Percentiles rank a stretch among this genome's conserved stretches.
Evolutionary conservation across 2,888 invertebrate species (phyloP).

Genomic region (Troglohyphantes excavatus): DNA sequence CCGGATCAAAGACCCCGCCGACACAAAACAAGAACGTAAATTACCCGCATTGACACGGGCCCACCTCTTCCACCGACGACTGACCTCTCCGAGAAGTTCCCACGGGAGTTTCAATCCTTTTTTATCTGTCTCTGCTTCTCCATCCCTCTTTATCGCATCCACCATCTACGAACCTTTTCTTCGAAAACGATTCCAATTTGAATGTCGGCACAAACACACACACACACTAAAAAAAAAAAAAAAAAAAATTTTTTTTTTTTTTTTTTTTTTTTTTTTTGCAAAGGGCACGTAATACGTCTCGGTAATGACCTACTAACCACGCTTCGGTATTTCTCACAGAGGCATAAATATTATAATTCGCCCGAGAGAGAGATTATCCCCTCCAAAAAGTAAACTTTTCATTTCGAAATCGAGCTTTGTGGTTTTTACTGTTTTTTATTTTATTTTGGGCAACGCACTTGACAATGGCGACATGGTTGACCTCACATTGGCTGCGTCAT

Average conservation of each 20-base stretch:
- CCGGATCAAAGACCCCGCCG: background rate
- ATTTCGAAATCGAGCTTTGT: background rate
- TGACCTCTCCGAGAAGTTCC: conserved; percentile 45
- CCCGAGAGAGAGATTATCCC: conserved; percentile 27
- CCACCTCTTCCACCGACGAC: background rate
- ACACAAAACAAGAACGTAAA: background rate
- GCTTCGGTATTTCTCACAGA: conserved; percentile 14
- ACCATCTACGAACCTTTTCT: conserved; percentile 45
- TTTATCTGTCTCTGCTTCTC: conserved; percentile 36
- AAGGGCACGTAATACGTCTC: conserved; percentile 26
- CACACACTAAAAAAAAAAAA: too few species aligned
- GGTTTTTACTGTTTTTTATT: background rate
- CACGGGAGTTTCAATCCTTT: conserved; percentile 18
- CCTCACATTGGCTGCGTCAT: conserved; percentile 57
- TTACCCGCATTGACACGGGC: conserved; percentile 3
- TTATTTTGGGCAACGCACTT: conserved; percentile 18
- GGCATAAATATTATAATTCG: conserved; percentile 25
- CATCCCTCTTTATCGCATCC: conserved; percentile 30
- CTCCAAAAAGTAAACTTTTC: conserved; percentile 22
- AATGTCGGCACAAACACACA: conserved; percentile 2
- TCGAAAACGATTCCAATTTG: conserved; percentile 46
- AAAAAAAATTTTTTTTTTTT: background rate
- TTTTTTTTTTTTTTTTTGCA: background rate
- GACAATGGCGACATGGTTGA: conserved; percentile 57
- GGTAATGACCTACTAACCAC: conserved; percentile 51